These are phyloP conservation scores for Numenius arquata DNA, from an alignment of 2,113 vertebrate genomes.

Conservation along the genomic window DNA sequence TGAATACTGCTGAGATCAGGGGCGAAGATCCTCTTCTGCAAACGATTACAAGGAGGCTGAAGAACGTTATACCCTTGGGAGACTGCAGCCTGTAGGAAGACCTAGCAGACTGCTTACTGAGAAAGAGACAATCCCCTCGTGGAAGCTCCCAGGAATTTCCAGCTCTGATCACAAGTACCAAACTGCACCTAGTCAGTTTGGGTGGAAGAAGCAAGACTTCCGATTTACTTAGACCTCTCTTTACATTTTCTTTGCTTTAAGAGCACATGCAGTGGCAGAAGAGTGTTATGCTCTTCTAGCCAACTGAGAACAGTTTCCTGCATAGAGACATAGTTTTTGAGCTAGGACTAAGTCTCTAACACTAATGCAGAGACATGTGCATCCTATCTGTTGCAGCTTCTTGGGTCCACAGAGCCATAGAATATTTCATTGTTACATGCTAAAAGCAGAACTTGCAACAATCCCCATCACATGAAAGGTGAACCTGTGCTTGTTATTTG, in stretches of 20 bases:
- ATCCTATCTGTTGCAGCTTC: background rate
- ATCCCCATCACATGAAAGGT: accelerated
- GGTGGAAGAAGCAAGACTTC: background rate
- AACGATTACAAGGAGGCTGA: background rate
- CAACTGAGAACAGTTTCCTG: background rate
- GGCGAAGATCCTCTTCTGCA: background rate
- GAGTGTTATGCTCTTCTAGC: accelerated
- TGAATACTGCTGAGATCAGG: background rate
- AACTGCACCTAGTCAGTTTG: background rate
- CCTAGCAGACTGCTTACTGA: background rate
- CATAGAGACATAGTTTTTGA: background rate
- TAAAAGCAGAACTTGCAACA: background rate
- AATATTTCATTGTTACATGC: background rate
- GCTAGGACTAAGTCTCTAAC: background rate
- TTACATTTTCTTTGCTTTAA: background rate
- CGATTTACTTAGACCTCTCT: background rate
- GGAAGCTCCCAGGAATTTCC: background rate
- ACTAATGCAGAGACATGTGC: background rate
- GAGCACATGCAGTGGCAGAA: background rate
- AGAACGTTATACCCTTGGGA: background rate
- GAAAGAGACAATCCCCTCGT: background rate
- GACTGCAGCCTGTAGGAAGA: background rate
- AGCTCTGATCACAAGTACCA: background rate
- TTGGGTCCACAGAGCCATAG: background rate
- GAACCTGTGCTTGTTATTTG: background rate